Evolutionary conservation across 2,888 invertebrate genomes (phyloP).

Genomic region (Platycnemis pennipes): DNA sequence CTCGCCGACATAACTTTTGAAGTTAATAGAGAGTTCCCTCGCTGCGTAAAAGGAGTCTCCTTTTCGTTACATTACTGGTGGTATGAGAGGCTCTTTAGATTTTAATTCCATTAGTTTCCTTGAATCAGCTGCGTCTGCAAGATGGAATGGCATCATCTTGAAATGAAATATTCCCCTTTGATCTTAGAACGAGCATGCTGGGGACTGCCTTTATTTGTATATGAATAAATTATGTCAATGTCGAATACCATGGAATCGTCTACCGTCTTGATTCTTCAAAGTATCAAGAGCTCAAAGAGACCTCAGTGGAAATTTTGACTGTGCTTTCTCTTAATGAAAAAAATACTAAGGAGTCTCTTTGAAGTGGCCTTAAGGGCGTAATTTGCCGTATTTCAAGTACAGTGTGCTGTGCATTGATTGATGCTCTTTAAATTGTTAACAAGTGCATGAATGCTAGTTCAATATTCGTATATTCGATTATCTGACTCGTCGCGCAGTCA

Average conservation of each 20-base stretch:
- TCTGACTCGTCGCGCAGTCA: no score
- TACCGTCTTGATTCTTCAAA: neutral
- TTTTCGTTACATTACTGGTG: neutral
- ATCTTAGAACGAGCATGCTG: neutral
- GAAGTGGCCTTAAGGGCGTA: neutral
- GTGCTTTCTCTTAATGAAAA: neutral
- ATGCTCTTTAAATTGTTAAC: neutral
- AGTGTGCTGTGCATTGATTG: neutral
- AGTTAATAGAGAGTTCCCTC: neutral
- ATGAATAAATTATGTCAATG: neutral
- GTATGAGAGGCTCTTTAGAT: neutral
- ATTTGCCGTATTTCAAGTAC: neutral
- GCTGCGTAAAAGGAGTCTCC: neutral
- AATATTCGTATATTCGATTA: no score
- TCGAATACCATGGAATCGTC: neutral
- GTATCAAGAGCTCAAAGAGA: neutral
- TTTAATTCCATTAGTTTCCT: neutral
- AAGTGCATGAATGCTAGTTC: no score
- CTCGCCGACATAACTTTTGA: neutral
- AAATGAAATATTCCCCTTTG: neutral
- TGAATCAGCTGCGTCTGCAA: neutral
- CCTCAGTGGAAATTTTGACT: neutral
- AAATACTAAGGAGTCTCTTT: neutral
- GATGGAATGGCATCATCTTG: neutral
- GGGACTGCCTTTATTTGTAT: neutral